Conservation (phyloP, 2,888 invertebrate species). For the Matsumyia berberina region DNA sequence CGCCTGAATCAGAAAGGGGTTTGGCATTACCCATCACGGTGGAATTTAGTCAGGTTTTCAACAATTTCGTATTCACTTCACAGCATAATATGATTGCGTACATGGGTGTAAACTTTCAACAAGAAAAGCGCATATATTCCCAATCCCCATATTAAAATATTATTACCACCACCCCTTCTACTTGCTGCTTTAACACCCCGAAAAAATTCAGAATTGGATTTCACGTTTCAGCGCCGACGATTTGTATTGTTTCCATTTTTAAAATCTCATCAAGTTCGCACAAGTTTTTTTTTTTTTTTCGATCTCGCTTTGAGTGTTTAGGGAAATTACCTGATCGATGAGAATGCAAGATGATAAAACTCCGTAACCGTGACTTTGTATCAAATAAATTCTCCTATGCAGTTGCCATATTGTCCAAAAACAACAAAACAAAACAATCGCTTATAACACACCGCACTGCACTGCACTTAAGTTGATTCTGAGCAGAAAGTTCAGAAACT, state of each 20-base stretch:
- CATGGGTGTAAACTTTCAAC: conserved; percentile 30
- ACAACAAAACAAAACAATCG: not conserved
- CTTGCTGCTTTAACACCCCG: not conserved
- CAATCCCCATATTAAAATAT: conserved; percentile 3
- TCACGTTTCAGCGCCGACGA: not conserved
- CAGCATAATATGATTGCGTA: conserved; percentile 13
- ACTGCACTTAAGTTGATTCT: not conserved
- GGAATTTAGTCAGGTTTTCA: not conserved
- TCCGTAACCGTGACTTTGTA: conserved; percentile 43
- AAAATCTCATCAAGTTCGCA: conserved; percentile 7
- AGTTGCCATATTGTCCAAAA: conserved; percentile 37
- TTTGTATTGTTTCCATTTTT: not conserved
- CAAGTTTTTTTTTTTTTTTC: not conserved
- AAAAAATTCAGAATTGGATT: not conserved
- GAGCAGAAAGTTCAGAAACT: not conserved
- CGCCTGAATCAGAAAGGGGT: conserved; percentile 11
- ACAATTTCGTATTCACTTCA: conserved; percentile 48
- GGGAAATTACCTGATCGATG: conserved; percentile 43
- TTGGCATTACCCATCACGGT: conserved; percentile 24
- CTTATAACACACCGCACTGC: conserved; percentile 21
- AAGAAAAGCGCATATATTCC: not conserved
- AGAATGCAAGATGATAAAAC: not conserved
- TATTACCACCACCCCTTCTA: conserved; percentile 3
- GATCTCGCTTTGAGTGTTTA: not conserved
- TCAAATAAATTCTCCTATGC: conserved; percentile 10